Percentiles rank a stretch among this genome's conserved stretches.
Conservation (phyloP, 1,140 invertebrate species). For the Centruroides sculpturatus region DNA sequence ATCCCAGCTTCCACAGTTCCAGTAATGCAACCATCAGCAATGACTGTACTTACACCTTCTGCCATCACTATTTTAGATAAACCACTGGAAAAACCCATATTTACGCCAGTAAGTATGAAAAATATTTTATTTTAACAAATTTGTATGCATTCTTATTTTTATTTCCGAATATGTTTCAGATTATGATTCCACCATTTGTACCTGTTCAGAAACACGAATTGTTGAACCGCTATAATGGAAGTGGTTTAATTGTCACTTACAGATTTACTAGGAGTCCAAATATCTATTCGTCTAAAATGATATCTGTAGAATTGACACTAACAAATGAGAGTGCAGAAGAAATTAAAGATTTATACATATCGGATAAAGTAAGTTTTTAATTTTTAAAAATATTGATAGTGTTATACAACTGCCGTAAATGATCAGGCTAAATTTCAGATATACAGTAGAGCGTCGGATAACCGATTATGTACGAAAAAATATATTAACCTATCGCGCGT, state of each 20-base stretch:
- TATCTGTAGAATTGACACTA: constrained; percentile 66
- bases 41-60: constrained; percentile 10
- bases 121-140: too few species aligned
- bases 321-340: constrained; percentile 52
- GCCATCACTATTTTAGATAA: not conserved
- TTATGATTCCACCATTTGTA: constrained; percentile 40
- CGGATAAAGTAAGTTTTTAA: constrained; percentile 44
- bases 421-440: too few species aligned
- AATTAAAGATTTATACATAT: constrained; percentile 54
- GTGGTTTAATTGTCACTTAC: constrained; percentile 56
- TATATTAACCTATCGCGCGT: too few species aligned
- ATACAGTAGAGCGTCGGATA: too few species aligned
- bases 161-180: constrained; percentile 17
- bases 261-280: constrained; percentile 69
- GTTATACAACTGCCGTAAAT: too few species aligned
- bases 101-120: too few species aligned
- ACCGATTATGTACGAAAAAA: too few species aligned
- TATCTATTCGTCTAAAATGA: constrained; percentile 69
- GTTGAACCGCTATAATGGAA: constrained; percentile 57
- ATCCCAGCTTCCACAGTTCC: not conserved
- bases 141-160: too few species aligned
- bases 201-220: constrained; percentile 50
- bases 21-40: constrained; percentile 9
- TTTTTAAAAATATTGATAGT: too few species aligned
- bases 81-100: too few species aligned